These are phyloP conservation scores for Antennarius maculatus DNA, from an alignment of 2,797 vertebrate species.

Conservation along the genomic window DNA sequence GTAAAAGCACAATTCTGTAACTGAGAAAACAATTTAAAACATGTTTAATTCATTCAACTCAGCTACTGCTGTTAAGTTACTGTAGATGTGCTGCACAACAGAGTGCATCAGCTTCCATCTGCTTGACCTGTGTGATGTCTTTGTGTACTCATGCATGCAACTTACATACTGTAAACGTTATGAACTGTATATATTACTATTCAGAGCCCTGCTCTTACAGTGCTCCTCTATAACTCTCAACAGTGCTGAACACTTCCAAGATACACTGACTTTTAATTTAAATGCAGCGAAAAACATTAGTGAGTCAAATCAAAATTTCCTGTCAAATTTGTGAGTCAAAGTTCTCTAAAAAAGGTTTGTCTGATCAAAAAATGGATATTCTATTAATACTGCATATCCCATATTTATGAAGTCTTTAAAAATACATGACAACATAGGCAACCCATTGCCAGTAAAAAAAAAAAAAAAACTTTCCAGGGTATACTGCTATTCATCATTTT, in stretches of 20 bases:
- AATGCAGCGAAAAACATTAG: not conserved
- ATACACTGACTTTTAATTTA: slow-evolving; percentile 3
- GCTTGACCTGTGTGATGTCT: slow-evolving; percentile 24
- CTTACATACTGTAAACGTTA: slow-evolving; percentile 30
- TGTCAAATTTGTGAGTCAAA: not conserved
- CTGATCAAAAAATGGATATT: not conserved
- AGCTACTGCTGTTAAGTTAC: slow-evolving; percentile 7
- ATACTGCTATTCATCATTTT: slow-evolving; percentile 52
- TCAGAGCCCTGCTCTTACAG: slow-evolving; percentile 3
- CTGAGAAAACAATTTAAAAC: slow-evolving; percentile 30
- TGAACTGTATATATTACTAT: slow-evolving; percentile 20
- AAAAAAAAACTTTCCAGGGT: not conserved
- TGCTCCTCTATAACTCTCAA: not conserved
- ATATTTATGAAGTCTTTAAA: slow-evolving; percentile 16
- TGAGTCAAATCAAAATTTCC: slow-evolving; percentile 4
- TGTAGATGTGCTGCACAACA: slow-evolving; percentile 20
- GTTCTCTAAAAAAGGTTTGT: not conserved
- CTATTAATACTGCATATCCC: not conserved
- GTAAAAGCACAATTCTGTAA: slow-evolving; percentile 23
- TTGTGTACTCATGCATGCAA: slow-evolving; percentile 43
- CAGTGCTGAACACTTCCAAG: slow-evolving; percentile 2
- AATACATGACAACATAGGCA: slow-evolving; percentile 15
- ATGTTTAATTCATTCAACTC: slow-evolving; percentile 63
- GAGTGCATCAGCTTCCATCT: slow-evolving; percentile 39
- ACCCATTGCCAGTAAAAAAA: slow-evolving; percentile 14